These are phyloP conservation scores for Lepidiolamprologus cunningtoni DNA, from an alignment of 2,113 vertebrate species.

Conservation along the genomic window DNA sequence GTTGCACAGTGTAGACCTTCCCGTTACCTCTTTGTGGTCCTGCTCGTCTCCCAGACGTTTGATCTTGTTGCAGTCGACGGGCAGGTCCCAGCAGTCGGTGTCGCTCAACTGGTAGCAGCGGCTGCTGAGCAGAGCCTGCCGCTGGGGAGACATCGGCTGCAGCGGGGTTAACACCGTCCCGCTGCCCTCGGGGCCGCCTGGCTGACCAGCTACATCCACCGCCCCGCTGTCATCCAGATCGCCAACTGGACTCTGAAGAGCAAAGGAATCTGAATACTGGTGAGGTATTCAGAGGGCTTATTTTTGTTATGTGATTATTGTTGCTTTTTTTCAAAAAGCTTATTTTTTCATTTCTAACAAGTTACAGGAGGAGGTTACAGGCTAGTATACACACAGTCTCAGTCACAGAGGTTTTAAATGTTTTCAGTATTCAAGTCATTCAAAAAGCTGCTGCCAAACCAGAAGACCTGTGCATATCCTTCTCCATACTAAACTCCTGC, in stretches of 20 bases:
- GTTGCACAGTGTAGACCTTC: neutral
- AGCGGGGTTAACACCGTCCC: conserved; percentile 89
- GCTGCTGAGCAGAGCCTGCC: conserved; percentile 89
- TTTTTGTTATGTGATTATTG: neutral
- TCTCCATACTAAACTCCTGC: neutral
- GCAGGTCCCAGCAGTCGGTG: conserved; percentile 93
- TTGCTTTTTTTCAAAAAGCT: neutral
- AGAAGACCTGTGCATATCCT: neutral
- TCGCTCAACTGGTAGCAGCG: conserved; percentile 91
- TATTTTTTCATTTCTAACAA: neutral
- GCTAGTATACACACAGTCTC: neutral
- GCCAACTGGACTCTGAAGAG: conserved; percentile 82
- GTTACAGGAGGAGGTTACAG: neutral
- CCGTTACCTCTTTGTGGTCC: conserved; percentile 82
- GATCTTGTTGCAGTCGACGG: conserved; percentile 96
- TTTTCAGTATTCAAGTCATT: neutral
- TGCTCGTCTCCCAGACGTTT: conserved; percentile 85
- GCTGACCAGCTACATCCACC: conserved; percentile 81
- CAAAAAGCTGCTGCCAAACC: neutral
- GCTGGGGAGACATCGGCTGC: conserved; percentile 96
- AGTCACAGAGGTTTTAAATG: neutral
- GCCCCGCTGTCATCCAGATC: conserved; percentile 86
- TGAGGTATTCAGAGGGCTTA: neutral
- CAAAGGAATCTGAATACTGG: neutral
- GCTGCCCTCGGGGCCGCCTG: conserved; percentile 81